These are phyloP conservation scores for Macrophya alboannulata DNA, from an alignment of 2,888 invertebrate genomes.

Conservation along the genomic window DNA sequence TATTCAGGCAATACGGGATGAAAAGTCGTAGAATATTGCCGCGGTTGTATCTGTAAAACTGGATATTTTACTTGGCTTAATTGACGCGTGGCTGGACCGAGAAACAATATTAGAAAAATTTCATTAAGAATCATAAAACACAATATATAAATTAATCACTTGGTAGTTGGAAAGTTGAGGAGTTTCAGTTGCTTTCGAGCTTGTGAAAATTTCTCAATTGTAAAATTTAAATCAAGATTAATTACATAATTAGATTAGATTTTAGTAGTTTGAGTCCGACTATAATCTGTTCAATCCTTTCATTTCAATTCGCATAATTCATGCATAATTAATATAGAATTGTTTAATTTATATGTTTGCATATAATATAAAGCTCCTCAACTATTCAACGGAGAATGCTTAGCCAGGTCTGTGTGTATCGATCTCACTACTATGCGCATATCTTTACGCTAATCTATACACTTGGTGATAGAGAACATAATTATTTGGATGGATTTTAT, in stretches of 20 bases:
- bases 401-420: slow-evolving; percentile 78
- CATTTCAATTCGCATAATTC: not conserved
- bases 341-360: not conserved
- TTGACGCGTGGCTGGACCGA: slow-evolving; percentile 80
- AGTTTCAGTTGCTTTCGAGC: not conserved
- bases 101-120: slow-evolving; percentile 77
- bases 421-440: slow-evolving; percentile 63
- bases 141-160: slow-evolving; percentile 53
- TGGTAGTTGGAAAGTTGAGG: slow-evolving; percentile 52
- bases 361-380: slow-evolving; percentile 23
- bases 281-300: not conserved
- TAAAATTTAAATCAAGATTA: not conserved
- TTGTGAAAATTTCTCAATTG: slow-evolving; percentile 7
- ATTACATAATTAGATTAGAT: not conserved
- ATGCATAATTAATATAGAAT: not conserved
- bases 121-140: slow-evolving; percentile 52
- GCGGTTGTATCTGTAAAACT: slow-evolving; percentile 51
- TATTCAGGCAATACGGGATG: not conserved
- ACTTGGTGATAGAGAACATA: slow-evolving; percentile 72
- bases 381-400: slow-evolving; percentile 72
- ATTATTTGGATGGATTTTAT: slow-evolving; percentile 59
- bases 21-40: not conserved
- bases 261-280: not conserved
- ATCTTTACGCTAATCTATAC: slow-evolving; percentile 63
- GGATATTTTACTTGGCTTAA: slow-evolving; percentile 66